These are phyloP conservation scores for Raillietiella orientalis DNA, from an alignment of 2,888 invertebrate genomes.

Conservation along the genomic window DNA sequence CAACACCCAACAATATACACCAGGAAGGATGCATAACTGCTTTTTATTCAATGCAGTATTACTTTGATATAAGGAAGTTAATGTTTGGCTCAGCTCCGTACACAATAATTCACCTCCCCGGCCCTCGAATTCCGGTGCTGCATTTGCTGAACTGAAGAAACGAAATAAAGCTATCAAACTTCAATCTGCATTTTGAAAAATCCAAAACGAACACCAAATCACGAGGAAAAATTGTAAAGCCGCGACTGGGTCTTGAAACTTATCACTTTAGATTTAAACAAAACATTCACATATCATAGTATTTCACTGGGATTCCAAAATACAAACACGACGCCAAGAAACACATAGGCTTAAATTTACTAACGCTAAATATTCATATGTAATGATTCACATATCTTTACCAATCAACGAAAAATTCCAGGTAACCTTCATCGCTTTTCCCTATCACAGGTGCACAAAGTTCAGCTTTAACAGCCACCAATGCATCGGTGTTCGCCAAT, in stretches of 20 bases:
- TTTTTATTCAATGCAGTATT: conserved; percentile 38
- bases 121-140: conserved; percentile 84
- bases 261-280: no score
- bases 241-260: no score
- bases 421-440: conserved; percentile 41
- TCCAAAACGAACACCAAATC: no score
- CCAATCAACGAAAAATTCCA: conserved; percentile 93
- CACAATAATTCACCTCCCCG: conserved; percentile 75
- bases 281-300: no score
- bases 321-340: no score
- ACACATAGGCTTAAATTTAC: background rate
- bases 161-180: no score
- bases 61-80: conserved; percentile 46
- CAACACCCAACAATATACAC: conserved; percentile 74
- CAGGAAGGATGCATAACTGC: conserved; percentile 44
- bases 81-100: conserved; percentile 39
- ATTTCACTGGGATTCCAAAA: no score
- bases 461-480: conserved; percentile 71
- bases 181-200: no score
- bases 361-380: background rate
- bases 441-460: conserved; percentile 41
- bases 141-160: conserved; percentile 56
- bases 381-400: conserved; percentile 15
- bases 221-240: no score
- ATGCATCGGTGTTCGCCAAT: conserved; percentile 66